phyloP scores from a whole-genome alignment of 2,888 invertebrate genomes.

The Ectemnius cavifrons region DNA sequence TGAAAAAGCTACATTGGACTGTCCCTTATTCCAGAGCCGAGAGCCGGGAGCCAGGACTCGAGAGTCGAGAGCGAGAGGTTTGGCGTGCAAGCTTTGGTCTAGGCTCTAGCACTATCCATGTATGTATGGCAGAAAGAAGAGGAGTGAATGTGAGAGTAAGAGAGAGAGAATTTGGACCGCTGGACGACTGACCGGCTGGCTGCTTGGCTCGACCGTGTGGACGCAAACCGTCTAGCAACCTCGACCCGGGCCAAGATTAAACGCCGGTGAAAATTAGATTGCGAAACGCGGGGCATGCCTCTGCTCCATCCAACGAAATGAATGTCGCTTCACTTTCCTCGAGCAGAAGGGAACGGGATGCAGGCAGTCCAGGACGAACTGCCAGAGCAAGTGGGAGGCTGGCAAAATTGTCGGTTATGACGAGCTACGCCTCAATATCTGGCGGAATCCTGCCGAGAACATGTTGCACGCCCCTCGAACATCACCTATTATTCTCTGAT shows the following conservation, averaged over 20 bases:
- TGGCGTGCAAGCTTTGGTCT: no score
- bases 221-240: neutral
- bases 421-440: neutral
- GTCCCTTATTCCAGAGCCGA: conserved; percentile 7
- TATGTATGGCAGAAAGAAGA: neutral
- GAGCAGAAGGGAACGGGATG: neutral
- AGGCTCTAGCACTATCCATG: neutral
- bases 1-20: conserved; percentile 7
- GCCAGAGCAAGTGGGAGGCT: neutral
- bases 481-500: no score
- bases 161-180: neutral
- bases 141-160: neutral
- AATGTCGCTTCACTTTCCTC: conserved; percentile 47
- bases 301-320: conserved; percentile 49
- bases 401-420: neutral
- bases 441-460: no score
- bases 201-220: conserved; percentile 9
- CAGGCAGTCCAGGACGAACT: neutral
- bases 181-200: neutral
- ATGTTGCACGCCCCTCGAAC: no score
- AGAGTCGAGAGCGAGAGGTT: no score
- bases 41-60: neutral
- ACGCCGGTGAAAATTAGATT: conserved; percentile 73
- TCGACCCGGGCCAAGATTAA: conserved; percentile 69
- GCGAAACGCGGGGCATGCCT: conserved; percentile 62